Evolutionary conservation across 2,113 vertebrate genomes (phyloP).

Genomic region (Archilochus colubris): DNA sequence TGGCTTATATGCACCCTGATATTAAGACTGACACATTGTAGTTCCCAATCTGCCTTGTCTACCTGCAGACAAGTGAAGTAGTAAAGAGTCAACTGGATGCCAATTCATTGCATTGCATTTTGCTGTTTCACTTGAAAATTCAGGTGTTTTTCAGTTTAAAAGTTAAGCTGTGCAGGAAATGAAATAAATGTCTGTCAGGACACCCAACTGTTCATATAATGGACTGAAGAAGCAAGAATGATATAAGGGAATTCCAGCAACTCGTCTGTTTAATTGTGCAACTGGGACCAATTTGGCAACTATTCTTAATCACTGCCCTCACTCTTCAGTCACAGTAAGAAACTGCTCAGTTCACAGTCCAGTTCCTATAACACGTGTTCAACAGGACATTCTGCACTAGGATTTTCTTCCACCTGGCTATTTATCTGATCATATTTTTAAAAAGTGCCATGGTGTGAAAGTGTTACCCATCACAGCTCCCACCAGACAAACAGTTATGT

Average conservation of each 20-base stretch:
- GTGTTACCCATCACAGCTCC: not conserved
- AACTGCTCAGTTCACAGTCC: not conserved
- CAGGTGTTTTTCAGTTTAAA: not conserved
- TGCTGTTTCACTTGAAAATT: not conserved
- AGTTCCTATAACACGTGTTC: not conserved
- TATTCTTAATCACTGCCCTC: not conserved
- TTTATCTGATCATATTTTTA: not conserved
- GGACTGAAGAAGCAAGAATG: not conserved
- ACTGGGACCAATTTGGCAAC: not conserved
- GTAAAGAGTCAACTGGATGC: not conserved
- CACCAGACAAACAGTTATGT: not conserved
- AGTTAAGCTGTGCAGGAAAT: conserved; percentile 38
- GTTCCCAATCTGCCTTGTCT: not conserved
- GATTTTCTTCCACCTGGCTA: not conserved
- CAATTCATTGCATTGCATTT: not conserved
- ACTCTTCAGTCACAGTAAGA: not conserved
- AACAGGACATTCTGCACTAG: not conserved
- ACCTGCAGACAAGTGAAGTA: not conserved
- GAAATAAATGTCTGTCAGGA: conserved; percentile 29
- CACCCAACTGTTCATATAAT: not conserved
- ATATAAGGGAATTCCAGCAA: conserved; percentile 4
- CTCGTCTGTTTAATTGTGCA: not conserved
- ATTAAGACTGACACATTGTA: not conserved
- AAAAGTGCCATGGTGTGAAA: not conserved
- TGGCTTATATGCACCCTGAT: not conserved